Conservation (phyloP, 92 coral and sea anemone species). For the Plumapathes pennacea region DNA sequence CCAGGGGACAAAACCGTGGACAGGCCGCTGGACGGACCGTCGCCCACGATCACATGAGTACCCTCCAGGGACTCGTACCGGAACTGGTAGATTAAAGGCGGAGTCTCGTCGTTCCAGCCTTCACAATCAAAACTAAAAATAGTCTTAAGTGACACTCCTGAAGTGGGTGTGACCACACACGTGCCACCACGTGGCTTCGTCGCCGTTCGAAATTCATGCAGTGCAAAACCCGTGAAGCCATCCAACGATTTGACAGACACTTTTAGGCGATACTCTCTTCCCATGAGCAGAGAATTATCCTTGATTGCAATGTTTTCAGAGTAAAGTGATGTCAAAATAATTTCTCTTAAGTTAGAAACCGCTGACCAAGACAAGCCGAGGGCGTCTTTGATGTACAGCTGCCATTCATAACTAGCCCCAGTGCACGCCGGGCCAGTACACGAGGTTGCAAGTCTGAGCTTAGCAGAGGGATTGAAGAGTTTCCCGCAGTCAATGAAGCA, state of each 20-base stretch:
- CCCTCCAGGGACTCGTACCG: conserved; percentile 21
- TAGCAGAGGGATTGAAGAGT: too few relatives aligned
- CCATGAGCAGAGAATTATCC: conserved; percentile 4
- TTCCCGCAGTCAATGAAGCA: too few relatives aligned
- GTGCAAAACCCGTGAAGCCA: neutral
- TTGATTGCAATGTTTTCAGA: conserved; percentile 9
- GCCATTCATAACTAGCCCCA: too few relatives aligned
- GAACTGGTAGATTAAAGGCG: conserved; percentile 16
- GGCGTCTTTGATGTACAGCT: too few relatives aligned
- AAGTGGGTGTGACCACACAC: conserved; percentile 22
- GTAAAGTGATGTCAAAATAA: conserved; percentile 13
- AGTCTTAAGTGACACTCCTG: conserved; percentile 24
- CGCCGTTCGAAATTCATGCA: conserved; percentile 6
- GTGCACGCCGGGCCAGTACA: too few relatives aligned
- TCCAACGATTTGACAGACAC: conserved; percentile 2
- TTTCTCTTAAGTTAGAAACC: too few relatives aligned
- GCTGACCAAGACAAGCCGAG: too few relatives aligned
- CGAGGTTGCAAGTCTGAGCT: too few relatives aligned
- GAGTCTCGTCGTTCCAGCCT: conserved; percentile 6
- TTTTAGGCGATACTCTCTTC: conserved; percentile 12
- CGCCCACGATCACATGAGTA: too few relatives aligned
- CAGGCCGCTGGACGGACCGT: conserved; percentile 24
- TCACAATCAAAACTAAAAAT: conserved; percentile 24
- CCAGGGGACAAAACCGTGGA: too few relatives aligned
- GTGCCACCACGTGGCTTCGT: conserved; percentile 13